Evolutionary conservation across 2,888 invertebrate species (phyloP).

Genomic region (Chouioia cunea): DNA sequence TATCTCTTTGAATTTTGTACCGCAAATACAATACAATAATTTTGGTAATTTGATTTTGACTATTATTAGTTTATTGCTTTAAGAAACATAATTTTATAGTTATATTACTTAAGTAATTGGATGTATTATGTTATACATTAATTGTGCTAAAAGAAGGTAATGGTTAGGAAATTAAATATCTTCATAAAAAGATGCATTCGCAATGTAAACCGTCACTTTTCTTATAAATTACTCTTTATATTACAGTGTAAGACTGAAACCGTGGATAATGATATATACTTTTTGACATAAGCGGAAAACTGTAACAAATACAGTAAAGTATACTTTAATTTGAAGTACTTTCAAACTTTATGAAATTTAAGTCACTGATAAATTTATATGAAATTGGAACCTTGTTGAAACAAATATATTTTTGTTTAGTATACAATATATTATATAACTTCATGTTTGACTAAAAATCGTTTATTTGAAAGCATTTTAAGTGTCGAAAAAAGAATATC

Average conservation of each 20-base stretch:
- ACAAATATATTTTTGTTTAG: too few relatives aligned
- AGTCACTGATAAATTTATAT: too few relatives aligned
- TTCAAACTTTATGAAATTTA: too few relatives aligned
- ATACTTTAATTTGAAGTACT: too few relatives aligned
- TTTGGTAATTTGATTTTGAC: conserved; percentile 20
- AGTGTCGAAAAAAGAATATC: too few relatives aligned
- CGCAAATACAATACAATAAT: conserved; percentile 35
- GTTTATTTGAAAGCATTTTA: too few relatives aligned
- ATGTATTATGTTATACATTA: conserved; percentile 33
- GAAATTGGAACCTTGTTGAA: too few relatives aligned
- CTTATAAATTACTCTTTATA: conserved; percentile 1
- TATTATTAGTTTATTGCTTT: conserved; percentile 35
- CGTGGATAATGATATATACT: background rate
- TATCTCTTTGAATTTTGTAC: conserved; percentile 38
- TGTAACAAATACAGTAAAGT: background rate
- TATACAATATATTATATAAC: too few relatives aligned
- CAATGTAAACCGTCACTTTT: conserved; percentile 13
- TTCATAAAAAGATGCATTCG: conserved; percentile 19
- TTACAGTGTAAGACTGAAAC: background rate
- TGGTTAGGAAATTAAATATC: conserved; percentile 19
- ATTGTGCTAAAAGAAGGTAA: conserved; percentile 40
- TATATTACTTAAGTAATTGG: conserved; percentile 14
- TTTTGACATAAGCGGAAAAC: background rate
- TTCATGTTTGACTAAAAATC: too few relatives aligned
- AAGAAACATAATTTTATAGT: conserved; percentile 22